These are phyloP conservation scores for Epizoanthus fatuus DNA, from an alignment of 92 coral and sea anemone species.

Conservation along the genomic window DNA sequence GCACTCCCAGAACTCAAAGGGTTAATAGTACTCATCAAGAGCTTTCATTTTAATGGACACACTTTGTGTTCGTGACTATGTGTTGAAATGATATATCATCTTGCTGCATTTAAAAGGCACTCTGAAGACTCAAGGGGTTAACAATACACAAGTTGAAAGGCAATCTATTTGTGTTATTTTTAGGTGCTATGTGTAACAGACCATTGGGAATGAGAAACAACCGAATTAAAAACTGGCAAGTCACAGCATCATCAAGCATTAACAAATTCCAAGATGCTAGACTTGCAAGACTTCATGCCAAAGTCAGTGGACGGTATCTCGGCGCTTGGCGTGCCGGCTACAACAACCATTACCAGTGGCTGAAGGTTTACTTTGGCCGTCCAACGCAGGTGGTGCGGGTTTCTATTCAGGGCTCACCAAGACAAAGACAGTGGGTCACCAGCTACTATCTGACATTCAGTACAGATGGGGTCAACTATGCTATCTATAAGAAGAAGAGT, in stretches of 20 bases:
- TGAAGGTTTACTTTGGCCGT: constrained; percentile 81
- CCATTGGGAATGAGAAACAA: constrained; percentile 84
- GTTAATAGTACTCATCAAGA: too few relatives aligned
- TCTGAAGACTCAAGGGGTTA: background rate
- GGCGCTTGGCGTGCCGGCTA: constrained; percentile 78
- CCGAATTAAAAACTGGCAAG: constrained; percentile 65
- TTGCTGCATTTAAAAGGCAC: too few relatives aligned
- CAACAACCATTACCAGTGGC: constrained; percentile 81
- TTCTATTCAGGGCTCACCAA: constrained; percentile 63
- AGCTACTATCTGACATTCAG: constrained; percentile 55
- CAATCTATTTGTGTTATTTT: background rate
- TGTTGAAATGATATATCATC: too few relatives aligned
- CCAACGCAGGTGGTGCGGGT: constrained; percentile 61
- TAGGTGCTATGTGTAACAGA: constrained; percentile 82
- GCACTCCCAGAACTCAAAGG: too few relatives aligned
- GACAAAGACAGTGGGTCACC: constrained; percentile 61
- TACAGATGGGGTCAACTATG: constrained; percentile 63
- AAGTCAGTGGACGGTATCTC: constrained; percentile 54
- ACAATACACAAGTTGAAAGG: background rate
- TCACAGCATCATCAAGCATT: constrained; percentile 81
- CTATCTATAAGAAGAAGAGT: constrained; percentile 57
- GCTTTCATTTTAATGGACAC: too few relatives aligned
- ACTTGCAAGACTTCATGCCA: constrained; percentile 68
- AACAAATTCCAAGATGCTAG: constrained; percentile 64
- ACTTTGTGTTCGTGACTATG: too few relatives aligned